Percentiles rank a stretch among this genome's conserved stretches.
These are phyloP conservation scores for Leptarthrus brevirostris DNA, from an alignment of 2,888 invertebrate genomes.

Conservation along the genomic window DNA sequence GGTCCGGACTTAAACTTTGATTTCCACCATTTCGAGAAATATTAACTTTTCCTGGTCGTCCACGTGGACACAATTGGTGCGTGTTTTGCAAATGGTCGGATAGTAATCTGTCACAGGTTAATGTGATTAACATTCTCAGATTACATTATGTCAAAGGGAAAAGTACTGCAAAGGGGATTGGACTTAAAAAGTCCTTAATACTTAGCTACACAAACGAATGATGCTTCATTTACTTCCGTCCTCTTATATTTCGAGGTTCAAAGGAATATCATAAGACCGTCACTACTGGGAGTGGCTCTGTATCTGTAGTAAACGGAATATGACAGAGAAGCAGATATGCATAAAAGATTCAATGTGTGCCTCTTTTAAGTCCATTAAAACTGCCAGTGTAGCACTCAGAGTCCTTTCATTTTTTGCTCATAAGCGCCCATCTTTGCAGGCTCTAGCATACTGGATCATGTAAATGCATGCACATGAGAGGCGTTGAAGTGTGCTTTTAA, in stretches of 20 bases:
- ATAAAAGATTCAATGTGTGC: conserved; percentile 28
- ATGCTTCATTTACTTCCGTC: no score
- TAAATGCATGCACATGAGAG: conserved; percentile 37
- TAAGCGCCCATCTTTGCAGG: conserved; percentile 8
- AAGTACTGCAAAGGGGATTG: neutral
- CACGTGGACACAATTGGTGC: no score
- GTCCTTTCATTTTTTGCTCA: conserved; percentile 26
- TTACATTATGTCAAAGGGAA: no score
- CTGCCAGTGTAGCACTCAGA: conserved; percentile 11
- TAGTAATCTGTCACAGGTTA: no score
- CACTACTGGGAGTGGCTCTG: no score
- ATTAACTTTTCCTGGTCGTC: neutral
- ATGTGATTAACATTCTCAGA: no score
- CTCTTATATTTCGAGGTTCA: no score
- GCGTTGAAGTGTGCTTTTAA: conserved; percentile 37
- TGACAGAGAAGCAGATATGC: conserved; percentile 21
- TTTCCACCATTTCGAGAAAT: neutral
- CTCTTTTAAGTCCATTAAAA: conserved; percentile 37
- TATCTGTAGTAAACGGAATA: no score
- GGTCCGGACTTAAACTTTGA: neutral
- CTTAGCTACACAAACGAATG: no score
- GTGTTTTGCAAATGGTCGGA: neutral
- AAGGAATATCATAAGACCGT: no score
- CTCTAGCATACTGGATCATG: conserved; percentile 13
- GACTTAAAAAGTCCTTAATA: neutral